phyloP scores from a whole-genome alignment of 2,888 invertebrate genomes.

The Caenorhabditis zanzibari region DNA sequence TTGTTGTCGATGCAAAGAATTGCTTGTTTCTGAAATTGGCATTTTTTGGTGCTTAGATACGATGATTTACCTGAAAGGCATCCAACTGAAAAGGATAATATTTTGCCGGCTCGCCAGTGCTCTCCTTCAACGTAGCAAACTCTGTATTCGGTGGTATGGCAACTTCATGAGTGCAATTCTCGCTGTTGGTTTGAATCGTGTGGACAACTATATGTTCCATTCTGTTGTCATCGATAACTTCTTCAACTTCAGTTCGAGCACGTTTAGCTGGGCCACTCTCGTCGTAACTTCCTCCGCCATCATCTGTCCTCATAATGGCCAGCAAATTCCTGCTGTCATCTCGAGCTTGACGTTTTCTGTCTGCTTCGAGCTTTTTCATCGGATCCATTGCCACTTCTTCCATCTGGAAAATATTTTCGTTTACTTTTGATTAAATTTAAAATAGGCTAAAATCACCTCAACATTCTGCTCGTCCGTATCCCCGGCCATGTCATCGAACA shows the following conservation, averaged over 20 bases:
- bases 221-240: not conserved
- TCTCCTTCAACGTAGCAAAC: constrained; percentile 87
- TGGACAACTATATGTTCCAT: constrained; percentile 86
- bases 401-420: not conserved
- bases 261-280: constrained; percentile 21
- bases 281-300: constrained; percentile 7
- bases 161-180: constrained; percentile 94
- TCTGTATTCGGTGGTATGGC: constrained; percentile 93
- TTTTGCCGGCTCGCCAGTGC: constrained; percentile 89
- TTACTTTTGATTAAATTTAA: not conserved
- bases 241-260: constrained; percentile 5
- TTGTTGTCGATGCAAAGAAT: constrained; percentile 93
- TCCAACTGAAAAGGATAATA: constrained; percentile 96
- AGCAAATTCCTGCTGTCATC: constrained; percentile 8
- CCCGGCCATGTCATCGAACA: constrained; percentile 19
- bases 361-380: constrained; percentile 37
- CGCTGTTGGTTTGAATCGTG: constrained; percentile 91
- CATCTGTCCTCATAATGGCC: constrained; percentile 11
- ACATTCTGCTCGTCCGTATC: not conserved
- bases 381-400: not conserved
- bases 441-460: not conserved
- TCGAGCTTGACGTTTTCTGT: constrained; percentile 33
- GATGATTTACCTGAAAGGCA: constrained; percentile 88
- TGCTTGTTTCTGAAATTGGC: constrained; percentile 88
- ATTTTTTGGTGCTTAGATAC: too few relatives aligned